Evolutionary conservation across 2,113 vertebrate species (phyloP).

Genomic region (Nibea albiflora): DNA sequence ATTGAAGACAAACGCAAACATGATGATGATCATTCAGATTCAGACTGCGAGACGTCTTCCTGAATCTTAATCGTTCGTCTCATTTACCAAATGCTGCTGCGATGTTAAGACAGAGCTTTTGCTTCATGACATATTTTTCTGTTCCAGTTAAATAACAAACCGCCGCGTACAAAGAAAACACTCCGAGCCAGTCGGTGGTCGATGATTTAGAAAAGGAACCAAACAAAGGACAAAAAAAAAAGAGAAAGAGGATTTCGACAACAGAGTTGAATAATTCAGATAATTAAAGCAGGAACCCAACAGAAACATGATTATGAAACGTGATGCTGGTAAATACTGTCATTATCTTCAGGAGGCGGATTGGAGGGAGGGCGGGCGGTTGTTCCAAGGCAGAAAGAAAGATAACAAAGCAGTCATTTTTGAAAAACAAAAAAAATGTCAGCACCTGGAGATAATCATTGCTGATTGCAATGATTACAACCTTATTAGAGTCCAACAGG

Average conservation of each 20-base stretch:
- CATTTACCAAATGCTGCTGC: neutral
- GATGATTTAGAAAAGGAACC: neutral
- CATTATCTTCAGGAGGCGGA: conserved; percentile 1
- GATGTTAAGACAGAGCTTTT: neutral
- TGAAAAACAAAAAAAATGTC: conserved; percentile 42
- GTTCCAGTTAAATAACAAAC: too few relatives aligned
- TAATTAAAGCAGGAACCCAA: conserved; percentile 1
- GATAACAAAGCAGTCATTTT: conserved; percentile 25
- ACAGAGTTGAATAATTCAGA: neutral
- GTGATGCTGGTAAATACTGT: conserved; percentile 2
- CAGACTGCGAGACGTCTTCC: neutral
- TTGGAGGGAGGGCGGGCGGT: neutral
- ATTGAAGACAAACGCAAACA: conserved; percentile 40
- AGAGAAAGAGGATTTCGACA: neutral
- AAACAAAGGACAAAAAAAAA: neutral
- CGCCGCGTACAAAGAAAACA: neutral
- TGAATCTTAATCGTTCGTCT: neutral
- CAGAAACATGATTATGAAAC: conserved; percentile 15
- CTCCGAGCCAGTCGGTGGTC: neutral
- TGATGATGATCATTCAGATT: neutral
- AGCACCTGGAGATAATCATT: conserved; percentile 61
- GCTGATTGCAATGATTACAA: conserved; percentile 62
- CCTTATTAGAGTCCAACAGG: conserved; percentile 49
- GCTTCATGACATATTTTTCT: neutral
- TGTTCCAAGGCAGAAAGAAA: neutral